phyloP scores from a whole-genome alignment of 1,140 invertebrate genomes.

The Nylanderia fulva region DNA sequence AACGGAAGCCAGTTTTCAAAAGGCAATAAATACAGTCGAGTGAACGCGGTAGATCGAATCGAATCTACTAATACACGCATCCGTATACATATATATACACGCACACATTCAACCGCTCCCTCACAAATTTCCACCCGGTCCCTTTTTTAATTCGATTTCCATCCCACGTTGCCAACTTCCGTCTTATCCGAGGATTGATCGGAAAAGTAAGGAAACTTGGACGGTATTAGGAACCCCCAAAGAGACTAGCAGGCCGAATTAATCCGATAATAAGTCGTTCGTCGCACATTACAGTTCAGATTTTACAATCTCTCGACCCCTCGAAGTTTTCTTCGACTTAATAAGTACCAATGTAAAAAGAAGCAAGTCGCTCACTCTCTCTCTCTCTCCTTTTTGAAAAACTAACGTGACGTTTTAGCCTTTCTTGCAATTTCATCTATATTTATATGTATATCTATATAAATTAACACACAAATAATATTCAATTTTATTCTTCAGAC shows the following conservation, averaged over 20 bases:
- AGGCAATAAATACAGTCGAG: slow-evolving; percentile 15
- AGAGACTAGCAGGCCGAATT: slow-evolving; percentile 58
- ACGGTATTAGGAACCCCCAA: slow-evolving; percentile 2
- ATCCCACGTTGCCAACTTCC: slow-evolving; percentile 36
- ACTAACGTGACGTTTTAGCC: slow-evolving; percentile 3
- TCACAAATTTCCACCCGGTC: slow-evolving; percentile 11
- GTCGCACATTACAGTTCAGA: slow-evolving; percentile 56
- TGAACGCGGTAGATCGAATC: slow-evolving; percentile 13
- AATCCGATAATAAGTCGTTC: slow-evolving; percentile 68
- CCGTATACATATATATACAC: too few species aligned
- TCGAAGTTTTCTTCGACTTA: slow-evolving; percentile 41
- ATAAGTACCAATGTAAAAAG: slow-evolving; percentile 41
- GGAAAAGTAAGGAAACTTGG: slow-evolving; percentile 49
- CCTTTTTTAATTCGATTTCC: slow-evolving; percentile 53
- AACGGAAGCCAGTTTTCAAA: slow-evolving; percentile 22
- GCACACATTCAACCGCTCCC: not conserved
- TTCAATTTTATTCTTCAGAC: slow-evolving; percentile 3
- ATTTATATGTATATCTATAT: too few species aligned
- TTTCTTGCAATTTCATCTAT: not conserved
- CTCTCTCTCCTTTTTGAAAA: not conserved
- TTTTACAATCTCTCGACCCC: slow-evolving; percentile 44
- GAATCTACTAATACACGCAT: not conserved
- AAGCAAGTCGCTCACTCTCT: slow-evolving; percentile 21
- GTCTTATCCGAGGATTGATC: slow-evolving; percentile 43
- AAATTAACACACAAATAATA: not conserved